These are phyloP conservation scores for Lycaon pictus DNA, from an alignment of 2,113 vertebrate species.

Conservation along the genomic window DNA sequence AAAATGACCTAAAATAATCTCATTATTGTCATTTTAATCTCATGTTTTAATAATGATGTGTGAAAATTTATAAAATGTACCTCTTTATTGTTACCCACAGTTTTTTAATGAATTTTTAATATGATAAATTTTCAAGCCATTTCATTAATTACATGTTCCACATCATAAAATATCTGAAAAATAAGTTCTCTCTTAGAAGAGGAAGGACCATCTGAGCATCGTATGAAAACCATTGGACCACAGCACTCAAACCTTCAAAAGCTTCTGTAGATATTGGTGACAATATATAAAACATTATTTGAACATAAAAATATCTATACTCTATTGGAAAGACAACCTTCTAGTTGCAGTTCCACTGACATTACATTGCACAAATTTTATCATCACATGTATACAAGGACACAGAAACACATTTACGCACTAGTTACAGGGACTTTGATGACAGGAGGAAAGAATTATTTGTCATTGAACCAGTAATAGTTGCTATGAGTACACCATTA, in stretches of 20 bases:
- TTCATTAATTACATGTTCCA: conserved; percentile 81
- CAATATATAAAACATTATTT: conserved; percentile 89
- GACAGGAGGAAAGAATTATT: conserved; percentile 57
- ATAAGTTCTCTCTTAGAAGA: conserved; percentile 80
- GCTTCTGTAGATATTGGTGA: conserved; percentile 86
- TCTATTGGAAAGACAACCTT: conserved; percentile 81
- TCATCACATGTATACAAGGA: conserved; percentile 73
- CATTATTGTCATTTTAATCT: conserved; percentile 74
- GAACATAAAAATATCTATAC: conserved; percentile 90
- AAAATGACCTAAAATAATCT: conserved; percentile 89
- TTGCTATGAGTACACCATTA: conserved; percentile 83
- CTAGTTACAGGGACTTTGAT: conserved; percentile 69
- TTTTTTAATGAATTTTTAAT: conserved; percentile 82
- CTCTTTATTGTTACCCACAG: conserved; percentile 72
- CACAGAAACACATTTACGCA: conserved; percentile 66
- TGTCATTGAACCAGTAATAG: conserved; percentile 79
- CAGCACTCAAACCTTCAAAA: conserved; percentile 92
- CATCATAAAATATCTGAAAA: conserved; percentile 85
- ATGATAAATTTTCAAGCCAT: conserved; percentile 79
- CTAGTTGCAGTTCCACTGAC: conserved; percentile 80
- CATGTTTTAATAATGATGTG: conserved; percentile 77
- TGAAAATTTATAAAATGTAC: conserved; percentile 80
- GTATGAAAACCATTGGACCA: conserved; percentile 88
- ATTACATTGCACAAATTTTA: conserved; percentile 78
- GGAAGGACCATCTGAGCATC: conserved; percentile 83